Evolutionary conservation across 2,888 invertebrate species (phyloP).

Genomic region (Drosophila sordidula): DNA sequence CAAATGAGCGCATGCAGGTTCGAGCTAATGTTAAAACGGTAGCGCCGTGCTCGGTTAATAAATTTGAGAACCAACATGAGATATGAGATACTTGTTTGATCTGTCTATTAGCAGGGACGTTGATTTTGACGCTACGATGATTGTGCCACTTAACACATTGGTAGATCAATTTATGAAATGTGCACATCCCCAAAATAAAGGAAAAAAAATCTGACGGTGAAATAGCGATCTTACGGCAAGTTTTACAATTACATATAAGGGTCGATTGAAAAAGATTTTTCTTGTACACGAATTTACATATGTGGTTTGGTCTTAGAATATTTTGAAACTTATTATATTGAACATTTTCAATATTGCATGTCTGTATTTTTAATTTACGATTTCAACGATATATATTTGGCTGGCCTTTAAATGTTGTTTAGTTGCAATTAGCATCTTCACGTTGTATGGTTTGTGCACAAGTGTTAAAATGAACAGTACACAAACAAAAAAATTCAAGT

Average conservation of each 20-base stretch:
- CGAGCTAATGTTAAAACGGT: slow-evolving; percentile 9
- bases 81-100: slow-evolving; percentile 26
- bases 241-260: too few relatives aligned
- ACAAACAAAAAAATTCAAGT: slow-evolving; percentile 23
- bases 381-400: slow-evolving; percentile 15
- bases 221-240: background rate
- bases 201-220: background rate
- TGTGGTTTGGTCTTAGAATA: too few relatives aligned
- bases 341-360: background rate
- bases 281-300: too few relatives aligned
- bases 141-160: slow-evolving; percentile 58
- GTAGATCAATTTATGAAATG: slow-evolving; percentile 26
- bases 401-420: slow-evolving; percentile 29
- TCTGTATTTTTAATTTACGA: background rate
- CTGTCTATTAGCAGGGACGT: slow-evolving; percentile 22
- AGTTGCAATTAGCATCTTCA: slow-evolving; percentile 57
- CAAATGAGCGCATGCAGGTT: background rate
- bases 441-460: slow-evolving; percentile 20
- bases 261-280: too few relatives aligned
- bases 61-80: slow-evolving; percentile 28
- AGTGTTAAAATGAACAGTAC: slow-evolving; percentile 62
- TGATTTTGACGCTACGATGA: slow-evolving; percentile 15
- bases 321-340: too few relatives aligned
- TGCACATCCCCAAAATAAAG: background rate
- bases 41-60: slow-evolving; percentile 22